phyloP scores from a whole-genome alignment of 1,140 invertebrate genomes.

The Papilio xuthus region DNA sequence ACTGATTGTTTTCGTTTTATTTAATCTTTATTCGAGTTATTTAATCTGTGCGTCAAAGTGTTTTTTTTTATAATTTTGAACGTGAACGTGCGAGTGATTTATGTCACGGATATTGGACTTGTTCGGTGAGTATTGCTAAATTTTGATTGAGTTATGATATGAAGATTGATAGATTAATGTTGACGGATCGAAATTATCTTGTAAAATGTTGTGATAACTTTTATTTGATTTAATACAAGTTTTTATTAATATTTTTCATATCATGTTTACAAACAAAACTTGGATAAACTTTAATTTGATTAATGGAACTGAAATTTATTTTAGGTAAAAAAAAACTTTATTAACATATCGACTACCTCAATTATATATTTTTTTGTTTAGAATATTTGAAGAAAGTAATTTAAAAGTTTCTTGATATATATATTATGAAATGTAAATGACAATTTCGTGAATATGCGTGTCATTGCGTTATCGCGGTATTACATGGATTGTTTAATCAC shows the following conservation, averaged over 20 bases:
- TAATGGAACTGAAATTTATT: background rate
- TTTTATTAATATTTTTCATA: background rate
- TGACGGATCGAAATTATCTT: background rate
- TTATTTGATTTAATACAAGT: background rate
- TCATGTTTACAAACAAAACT: background rate
- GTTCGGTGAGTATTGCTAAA: slow-evolving; percentile 57
- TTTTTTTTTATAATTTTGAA: slow-evolving; percentile 44
- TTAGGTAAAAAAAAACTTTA: background rate
- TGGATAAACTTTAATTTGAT: background rate
- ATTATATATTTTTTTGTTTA: background rate
- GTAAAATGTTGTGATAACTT: background rate
- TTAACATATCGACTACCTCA: background rate
- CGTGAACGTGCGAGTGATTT: slow-evolving; percentile 52
- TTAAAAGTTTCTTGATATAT: no score
- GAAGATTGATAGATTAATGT: slow-evolving; percentile 41
- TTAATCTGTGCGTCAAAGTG: slow-evolving; percentile 52
- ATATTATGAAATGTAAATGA: background rate
- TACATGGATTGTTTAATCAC: background rate
- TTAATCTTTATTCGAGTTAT: slow-evolving; percentile 37
- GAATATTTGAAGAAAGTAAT: background rate
- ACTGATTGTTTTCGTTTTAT: slow-evolving; percentile 45
- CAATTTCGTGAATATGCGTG: background rate
- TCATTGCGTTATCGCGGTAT: background rate
- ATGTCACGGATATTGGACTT: slow-evolving; percentile 54
- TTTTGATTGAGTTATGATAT: slow-evolving; percentile 48